Evolutionary conservation across 2,888 invertebrate species (phyloP), one percentile per base, ranked within the genome.

Genomic region (Phaedon cochleariae): DNA sequence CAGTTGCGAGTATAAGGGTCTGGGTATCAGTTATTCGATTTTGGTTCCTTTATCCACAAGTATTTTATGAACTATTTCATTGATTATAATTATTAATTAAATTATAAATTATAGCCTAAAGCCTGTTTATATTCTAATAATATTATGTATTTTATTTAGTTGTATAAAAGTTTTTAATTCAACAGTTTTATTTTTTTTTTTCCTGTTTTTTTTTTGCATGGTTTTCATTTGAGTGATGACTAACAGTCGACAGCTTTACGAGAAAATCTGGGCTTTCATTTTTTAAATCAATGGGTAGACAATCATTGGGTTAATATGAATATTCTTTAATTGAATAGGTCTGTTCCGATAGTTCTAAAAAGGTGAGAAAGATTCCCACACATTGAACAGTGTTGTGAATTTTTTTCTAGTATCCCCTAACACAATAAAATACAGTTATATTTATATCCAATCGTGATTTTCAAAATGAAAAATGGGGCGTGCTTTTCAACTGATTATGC

Each of bases 121-220:
- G 78, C 77, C 77, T 82, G 81, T 82, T 81, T 81, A 81, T 81
- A 81, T 79, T 75, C 79, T 79, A 80, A 79, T 77, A 77, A 74
- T 77, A 75, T 71, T 76, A 76, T 80, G 79, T 80, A 79, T 81
- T 81, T 81, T 80, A 81, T 81, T 78, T 80, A 80, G 80, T 82
- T 81, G 77, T 77, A 80, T 77, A 80, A 62, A 77, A 70, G 71
- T 77, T 76, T 81, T 80, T 78, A 76, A 77, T 79, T 77, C 67
- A 70, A 60, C 26, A 64, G 75, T 77, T 77, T 72, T 75, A 76
- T 75, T 70, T 76, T 76, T 75, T 75, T 75, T 69, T 74, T 66
- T 54, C 48, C 63, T 64, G 64, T 71, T 68, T 70, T 64, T 29
- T 59, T 65, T 66, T 66, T 61, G 70, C 67, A 70, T 71, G 70